These are phyloP conservation scores for Macrosoma leucophasiata DNA, from an alignment of 2,888 invertebrate species.

Conservation along the genomic window DNA sequence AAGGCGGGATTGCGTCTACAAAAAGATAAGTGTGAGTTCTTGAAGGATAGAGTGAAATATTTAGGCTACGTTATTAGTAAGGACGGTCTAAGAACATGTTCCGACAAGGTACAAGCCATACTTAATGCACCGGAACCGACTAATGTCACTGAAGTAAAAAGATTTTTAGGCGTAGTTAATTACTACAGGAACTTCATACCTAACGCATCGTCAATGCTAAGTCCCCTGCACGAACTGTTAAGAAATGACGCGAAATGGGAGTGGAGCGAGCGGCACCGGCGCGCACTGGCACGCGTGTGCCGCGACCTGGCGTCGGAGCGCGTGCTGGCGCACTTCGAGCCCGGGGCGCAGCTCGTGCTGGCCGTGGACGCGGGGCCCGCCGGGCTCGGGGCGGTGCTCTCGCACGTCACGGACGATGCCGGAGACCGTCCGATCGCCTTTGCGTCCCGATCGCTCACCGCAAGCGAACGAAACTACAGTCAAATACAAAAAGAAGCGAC, in stretches of 20 bases:
- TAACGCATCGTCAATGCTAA: conserved; percentile 24
- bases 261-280: conserved; percentile 13
- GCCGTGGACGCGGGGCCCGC: conserved; percentile 23
- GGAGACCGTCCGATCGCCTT: conserved; percentile 7
- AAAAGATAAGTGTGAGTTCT: conserved; percentile 20
- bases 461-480: conserved; percentile 19
- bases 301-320: conserved; percentile 11
- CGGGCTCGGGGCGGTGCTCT: conserved; percentile 24
- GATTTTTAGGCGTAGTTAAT: conserved; percentile 28
- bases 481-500: conserved; percentile 25
- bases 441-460: conserved; percentile 7
- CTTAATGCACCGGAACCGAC: conserved; percentile 22
- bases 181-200: conserved; percentile 30
- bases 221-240: conserved; percentile 21
- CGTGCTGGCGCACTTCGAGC: conserved; percentile 20
- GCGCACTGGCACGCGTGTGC: neutral
- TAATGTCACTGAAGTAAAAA: conserved; percentile 22
- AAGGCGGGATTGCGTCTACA: conserved; percentile 17
- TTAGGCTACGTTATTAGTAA: conserved; percentile 24
- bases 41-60: conserved; percentile 20
- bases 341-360: conserved; percentile 16
- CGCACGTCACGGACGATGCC: conserved; percentile 10
- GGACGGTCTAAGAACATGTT: conserved; percentile 15
- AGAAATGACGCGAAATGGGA: conserved; percentile 8
- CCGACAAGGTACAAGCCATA: conserved; percentile 27